A percentile compares a stretch with the other conserved stretches of the same genome.
These are phyloP conservation scores for Hydriomena furcata DNA, from an alignment of 2,888 invertebrate genomes.

Conservation along the genomic window DNA sequence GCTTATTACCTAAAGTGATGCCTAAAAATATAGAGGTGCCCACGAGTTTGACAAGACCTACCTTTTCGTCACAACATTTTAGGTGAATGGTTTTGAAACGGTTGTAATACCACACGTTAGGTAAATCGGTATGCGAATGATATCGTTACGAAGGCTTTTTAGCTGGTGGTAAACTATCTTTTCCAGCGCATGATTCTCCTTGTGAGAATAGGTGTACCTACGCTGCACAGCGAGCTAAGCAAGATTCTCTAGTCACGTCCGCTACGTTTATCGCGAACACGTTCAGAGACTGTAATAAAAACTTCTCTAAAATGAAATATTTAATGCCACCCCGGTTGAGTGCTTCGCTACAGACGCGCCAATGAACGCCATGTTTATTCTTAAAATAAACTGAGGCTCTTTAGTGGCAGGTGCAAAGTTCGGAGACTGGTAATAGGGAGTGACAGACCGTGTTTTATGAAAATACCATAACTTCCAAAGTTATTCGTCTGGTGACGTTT, in stretches of 20 bases:
- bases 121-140: no score
- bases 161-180: neutral
- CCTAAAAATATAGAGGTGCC: no score
- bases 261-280: constrained; percentile 77
- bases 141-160: no score
- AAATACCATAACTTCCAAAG: constrained; percentile 20
- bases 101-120: no score
- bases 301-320: constrained; percentile 83
- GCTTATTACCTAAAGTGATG: no score
- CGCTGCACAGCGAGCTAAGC: constrained; percentile 56
- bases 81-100: no score
- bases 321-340: constrained; percentile 71
- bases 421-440: constrained; percentile 17
- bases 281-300: constrained; percentile 78
- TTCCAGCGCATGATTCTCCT: constrained; percentile 43
- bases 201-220: constrained; percentile 45
- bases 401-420: constrained; percentile 38
- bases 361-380: constrained; percentile 64
- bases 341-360: constrained; percentile 55
- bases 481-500: constrained; percentile 14
- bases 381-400: constrained; percentile 51
- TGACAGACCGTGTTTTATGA: constrained; percentile 14
- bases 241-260: constrained; percentile 76
- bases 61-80: no score
- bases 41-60: no score